A percentile compares a stretch with the other conserved stretches of the same genome.
These are phyloP conservation scores for Mechanitis mazaeus DNA, from an alignment of 2,888 invertebrate genomes.

Conservation along the genomic window DNA sequence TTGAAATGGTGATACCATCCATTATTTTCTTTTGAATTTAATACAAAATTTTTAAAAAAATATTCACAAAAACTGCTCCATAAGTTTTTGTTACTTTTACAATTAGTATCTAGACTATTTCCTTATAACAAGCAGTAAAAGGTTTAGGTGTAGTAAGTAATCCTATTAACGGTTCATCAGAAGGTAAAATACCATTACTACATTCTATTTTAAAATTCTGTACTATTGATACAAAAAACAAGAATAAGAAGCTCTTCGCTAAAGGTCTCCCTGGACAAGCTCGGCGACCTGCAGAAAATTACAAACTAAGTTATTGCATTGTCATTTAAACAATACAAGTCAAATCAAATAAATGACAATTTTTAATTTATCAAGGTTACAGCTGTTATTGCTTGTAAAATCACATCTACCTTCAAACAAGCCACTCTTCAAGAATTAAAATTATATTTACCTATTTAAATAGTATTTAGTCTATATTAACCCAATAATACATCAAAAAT, in stretches of 20 bases:
- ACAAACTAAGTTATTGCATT: too few species aligned
- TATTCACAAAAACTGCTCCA: too few species aligned
- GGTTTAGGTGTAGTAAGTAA: constrained; percentile 43
- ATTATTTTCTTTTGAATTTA: too few species aligned
- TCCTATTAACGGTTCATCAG: constrained; percentile 44
- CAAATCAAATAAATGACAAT: neutral
- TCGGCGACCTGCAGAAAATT: constrained; percentile 71
- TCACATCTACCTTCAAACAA: too few species aligned
- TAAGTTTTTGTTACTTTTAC: too few species aligned
- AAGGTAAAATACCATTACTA: constrained; percentile 43
- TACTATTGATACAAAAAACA: constrained; percentile 74
- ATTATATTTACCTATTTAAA: too few species aligned
- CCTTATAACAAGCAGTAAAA: constrained; percentile 22
- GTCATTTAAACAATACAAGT: neutral
- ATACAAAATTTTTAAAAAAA: too few species aligned
- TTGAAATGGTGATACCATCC: too few species aligned
- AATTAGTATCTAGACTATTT: neutral
- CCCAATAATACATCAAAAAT: too few species aligned
- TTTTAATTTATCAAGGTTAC: neutral
- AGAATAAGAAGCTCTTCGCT: constrained; percentile 76
- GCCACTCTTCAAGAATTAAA: too few species aligned
- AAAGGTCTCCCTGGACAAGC: constrained; percentile 79
- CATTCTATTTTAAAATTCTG: constrained; percentile 61
- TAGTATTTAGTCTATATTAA: too few species aligned
- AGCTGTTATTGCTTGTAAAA: too few species aligned